Base-by-base conservation (phyloP, 2,888 invertebrate species). In the Drosophila villosipedis region DNA sequence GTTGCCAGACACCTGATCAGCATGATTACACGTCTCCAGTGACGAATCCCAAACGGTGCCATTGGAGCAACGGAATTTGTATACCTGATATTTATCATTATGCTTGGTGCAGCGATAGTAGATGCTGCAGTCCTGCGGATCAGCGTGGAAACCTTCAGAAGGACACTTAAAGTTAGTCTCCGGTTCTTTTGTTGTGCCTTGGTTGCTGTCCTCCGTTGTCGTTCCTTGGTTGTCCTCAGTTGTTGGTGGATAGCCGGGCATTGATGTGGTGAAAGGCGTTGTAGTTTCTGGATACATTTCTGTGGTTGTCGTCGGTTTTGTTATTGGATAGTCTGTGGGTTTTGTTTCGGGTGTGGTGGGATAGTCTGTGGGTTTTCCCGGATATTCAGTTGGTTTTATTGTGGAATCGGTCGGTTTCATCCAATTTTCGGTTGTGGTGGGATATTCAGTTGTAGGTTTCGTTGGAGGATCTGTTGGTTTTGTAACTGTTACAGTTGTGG, bases 1-100 rank as follows among this genome's bases (percentile, higher is more conserved):
- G 67, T 91, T 92, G 14, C 88, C 87, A 3, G 88, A 84, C 5
- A 93, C 93, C 57, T 90, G 86, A 54, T 91, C 84, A 9, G 91
- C 92, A 67, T 92, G 89, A 63, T 94, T 93, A 67, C 96, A 96
- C 1, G 94, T 94, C 76, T 94, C 94, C 61, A 94, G 92, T 28
- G 94, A 93, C 74, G 94, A 94, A 91, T 95, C 95, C 95, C 95
- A 95, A 10, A 94, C 94, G 0, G 95, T 95, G 64, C 95, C 95
- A 19, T 93, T 93, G 2, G 94, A 94, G 80, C 95, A 95, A 14
- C 91, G 93, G 83, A 94, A 95, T 54, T 94, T 94, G 75, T 94
- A 94, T 39, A 93, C 94, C 28, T 88, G 93, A 76, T 91, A 94
- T 2, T 92, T 93, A 2, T 94, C 94, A 60, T 93, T 92, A 47